Evolutionary conservation across 1,140 invertebrate species (phyloP), one percentile per base, ranked within the genome.

Genomic region (Papilio helenus): DNA sequence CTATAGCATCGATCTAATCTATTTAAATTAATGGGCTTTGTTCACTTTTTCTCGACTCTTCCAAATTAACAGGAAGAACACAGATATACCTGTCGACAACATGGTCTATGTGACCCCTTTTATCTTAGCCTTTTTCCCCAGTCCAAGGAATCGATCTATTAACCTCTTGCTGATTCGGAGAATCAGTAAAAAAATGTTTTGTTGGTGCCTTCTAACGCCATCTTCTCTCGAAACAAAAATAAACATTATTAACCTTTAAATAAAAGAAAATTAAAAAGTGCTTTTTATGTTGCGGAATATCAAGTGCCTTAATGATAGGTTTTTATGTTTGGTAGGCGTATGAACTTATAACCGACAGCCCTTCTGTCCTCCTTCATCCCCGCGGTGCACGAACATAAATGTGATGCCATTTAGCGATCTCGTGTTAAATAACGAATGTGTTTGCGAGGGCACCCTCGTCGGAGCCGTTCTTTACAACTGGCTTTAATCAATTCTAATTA

Each of bases 401-500:
- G 72, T 49, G 23, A 49, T 74, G 20, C n/a, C 42, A 74, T 74
- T 74, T 46, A 74, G 72, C 44, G 72, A 74, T 74, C 72, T 74
- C 72, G 23, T 51, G 72, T 49, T 74, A 74, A 51, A 74, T 74
- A 74, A 74, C 72, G 72, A 74, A 74, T 74, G 71, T 72, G 23
- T 74, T 74, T 49, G 72, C 20, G 72, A 29, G 44, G 72, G 42
- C 39, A 9, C 72, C 72, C 42, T 72, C 42, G 9, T 44, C 20
- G 72, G 20, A 49, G 72, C 72, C 14, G 42, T 74, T 74, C 72
- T 74, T 74, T 74, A 74, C 39, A 79, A 86, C 49, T 80, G 82
- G 85, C 85, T 89, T 91, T 86, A 89, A 90, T 90, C 84, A 88
- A 87, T 90, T 89, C 88, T 88, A 89, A 90, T 89, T 89, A 89